phyloP scores from a whole-genome alignment of 1,140 invertebrate genomes.

The Mactra quadrangularis region DNA sequence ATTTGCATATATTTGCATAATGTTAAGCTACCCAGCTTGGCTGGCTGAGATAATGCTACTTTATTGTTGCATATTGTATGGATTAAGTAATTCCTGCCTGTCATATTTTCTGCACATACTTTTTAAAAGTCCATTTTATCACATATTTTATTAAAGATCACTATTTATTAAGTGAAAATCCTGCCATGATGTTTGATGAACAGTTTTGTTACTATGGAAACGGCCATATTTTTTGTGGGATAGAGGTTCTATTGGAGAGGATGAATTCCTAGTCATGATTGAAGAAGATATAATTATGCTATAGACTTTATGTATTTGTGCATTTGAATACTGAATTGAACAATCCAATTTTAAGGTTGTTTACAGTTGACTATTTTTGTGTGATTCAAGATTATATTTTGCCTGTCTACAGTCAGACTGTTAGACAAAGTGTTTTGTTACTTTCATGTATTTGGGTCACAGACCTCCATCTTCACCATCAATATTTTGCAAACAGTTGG shows the following conservation, averaged over 20 bases:
- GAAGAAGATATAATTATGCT: slow-evolving; percentile 4
- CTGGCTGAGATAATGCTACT: neutral
- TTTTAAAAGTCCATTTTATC: slow-evolving; percentile 17
- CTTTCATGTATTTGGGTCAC: slow-evolving; percentile 56
- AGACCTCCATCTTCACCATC: slow-evolving; percentile 50
- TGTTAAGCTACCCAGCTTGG: slow-evolving; percentile 9
- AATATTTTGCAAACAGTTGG: slow-evolving; percentile 29
- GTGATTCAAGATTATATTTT: slow-evolving; percentile 46
- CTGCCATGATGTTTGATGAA: slow-evolving; percentile 23
- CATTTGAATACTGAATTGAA: slow-evolving; percentile 6
- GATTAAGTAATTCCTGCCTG: slow-evolving; percentile 26
- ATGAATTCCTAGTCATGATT: slow-evolving; percentile 31
- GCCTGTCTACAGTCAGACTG: slow-evolving; percentile 40
- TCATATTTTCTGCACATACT: neutral
- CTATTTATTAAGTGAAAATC: slow-evolving; percentile 49
- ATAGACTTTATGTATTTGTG: neutral
- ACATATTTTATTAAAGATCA: slow-evolving; percentile 37
- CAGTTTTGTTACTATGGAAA: no score
- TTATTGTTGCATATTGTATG: neutral
- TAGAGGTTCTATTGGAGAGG: neutral
- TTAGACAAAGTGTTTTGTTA: slow-evolving; percentile 37
- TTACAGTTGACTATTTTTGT: slow-evolving; percentile 44
- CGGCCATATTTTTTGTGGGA: neutral
- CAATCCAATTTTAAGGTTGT: slow-evolving; percentile 44
- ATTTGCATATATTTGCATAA: slow-evolving; percentile 34